A percentile compares a stretch with the other conserved stretches of the same genome.
phyloP scores from a whole-genome alignment of 2,113 vertebrate species.

The Dasypus novemcinctus region DNA sequence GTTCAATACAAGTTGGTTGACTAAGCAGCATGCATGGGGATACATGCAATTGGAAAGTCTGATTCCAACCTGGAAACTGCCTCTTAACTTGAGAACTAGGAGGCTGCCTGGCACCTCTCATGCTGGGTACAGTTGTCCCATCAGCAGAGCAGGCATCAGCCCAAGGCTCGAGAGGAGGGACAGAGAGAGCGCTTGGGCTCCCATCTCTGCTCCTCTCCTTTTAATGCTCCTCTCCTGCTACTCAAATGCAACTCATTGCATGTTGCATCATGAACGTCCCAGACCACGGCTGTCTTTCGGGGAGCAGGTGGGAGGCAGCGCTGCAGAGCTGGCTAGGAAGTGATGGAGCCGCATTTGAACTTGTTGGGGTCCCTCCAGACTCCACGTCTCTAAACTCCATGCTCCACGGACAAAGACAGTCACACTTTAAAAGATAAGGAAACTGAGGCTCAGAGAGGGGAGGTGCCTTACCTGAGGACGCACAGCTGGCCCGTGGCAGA shows the following conservation, averaged over 20 bases:
- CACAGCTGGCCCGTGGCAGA: fast-evolving
- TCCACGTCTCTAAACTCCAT: not conserved
- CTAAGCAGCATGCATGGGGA: too few species aligned
- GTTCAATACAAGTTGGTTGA: fast-evolving
- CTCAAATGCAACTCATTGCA: not conserved
- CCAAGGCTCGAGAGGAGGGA: not conserved
- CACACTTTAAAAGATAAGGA: too few species aligned
- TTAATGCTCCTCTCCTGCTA: not conserved
- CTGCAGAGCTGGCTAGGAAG: not conserved
- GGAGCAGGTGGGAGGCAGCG: too few species aligned
- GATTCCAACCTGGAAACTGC: not conserved
- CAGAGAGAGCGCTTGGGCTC: not conserved
- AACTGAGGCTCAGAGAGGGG: not conserved
- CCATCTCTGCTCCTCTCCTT: not conserved
- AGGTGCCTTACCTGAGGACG: not conserved
- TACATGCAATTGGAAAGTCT: not conserved
- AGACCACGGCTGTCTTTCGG: not conserved
- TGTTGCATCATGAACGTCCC: not conserved
- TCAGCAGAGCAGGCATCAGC: not conserved
- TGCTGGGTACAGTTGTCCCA: not conserved
- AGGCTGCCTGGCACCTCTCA: not conserved
- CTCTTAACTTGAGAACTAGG: not conserved
- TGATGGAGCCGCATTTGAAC: not conserved
- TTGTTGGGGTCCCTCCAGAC: not conserved
- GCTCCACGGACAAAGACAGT: not conserved